phyloP scores from a whole-genome alignment of 2,888 invertebrate genomes.

The Dicyrtomina minuta region DNA sequence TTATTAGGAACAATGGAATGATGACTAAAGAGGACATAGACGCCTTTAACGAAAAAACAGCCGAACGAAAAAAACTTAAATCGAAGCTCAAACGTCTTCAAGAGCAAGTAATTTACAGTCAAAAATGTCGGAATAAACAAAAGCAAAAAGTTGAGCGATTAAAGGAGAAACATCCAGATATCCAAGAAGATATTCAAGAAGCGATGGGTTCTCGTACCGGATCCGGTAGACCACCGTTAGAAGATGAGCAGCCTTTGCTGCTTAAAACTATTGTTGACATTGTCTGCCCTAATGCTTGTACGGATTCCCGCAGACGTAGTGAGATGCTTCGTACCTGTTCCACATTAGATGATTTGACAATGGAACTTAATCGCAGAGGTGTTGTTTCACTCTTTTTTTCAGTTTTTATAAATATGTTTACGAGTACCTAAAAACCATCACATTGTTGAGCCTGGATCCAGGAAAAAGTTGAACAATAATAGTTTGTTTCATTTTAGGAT shows the following conservation, averaged over 20 bases:
- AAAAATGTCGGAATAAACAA: too few species aligned
- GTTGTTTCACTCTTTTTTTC: too few species aligned
- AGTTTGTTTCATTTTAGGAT: constrained; percentile 4
- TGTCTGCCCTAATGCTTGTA: constrained; percentile 53
- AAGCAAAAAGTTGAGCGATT: background rate
- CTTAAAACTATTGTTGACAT: constrained; percentile 54
- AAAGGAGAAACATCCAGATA: background rate
- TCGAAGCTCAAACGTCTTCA: too few species aligned
- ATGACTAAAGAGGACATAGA: too few species aligned
- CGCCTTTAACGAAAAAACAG: too few species aligned
- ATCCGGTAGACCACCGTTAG: constrained; percentile 36
- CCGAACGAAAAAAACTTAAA: too few species aligned
- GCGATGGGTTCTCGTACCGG: background rate
- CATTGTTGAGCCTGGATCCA: background rate
- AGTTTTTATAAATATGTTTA: background rate
- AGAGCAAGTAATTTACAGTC: too few species aligned
- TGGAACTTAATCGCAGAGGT: background rate
- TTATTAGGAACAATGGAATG: too few species aligned
- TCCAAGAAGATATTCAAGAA: background rate
- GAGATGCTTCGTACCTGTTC: constrained; percentile 20
- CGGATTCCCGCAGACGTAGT: constrained; percentile 14
- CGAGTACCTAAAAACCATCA: background rate
- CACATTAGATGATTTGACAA: constrained; percentile 31
- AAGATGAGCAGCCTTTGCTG: constrained; percentile 54
- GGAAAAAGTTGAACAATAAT: background rate